Evolutionary conservation across 2,113 vertebrate species (phyloP).

Genomic region (Neodon shergylaensis): DNA sequence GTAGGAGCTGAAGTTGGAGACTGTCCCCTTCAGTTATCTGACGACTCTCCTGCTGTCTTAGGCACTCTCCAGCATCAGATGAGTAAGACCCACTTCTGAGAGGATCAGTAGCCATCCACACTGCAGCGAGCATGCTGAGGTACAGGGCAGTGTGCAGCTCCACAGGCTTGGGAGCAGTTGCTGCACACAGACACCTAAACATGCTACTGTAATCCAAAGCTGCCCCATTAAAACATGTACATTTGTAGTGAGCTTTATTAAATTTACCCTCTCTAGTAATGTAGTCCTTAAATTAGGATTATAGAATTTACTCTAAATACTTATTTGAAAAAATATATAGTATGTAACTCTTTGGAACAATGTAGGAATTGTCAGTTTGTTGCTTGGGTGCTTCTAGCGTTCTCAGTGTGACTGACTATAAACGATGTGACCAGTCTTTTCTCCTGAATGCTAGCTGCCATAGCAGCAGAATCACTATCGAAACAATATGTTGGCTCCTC

Average conservation of each 20-base stretch:
- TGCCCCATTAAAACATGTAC: not conserved
- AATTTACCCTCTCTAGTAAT: not conserved
- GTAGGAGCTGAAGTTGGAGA: not conserved
- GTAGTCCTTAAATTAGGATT: not conserved
- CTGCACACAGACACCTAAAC: not conserved
- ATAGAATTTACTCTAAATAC: not conserved
- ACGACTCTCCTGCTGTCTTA: not conserved
- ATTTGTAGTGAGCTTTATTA: not conserved
- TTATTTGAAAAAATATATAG: not conserved
- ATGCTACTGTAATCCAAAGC: not conserved
- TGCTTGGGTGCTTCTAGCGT: not conserved
- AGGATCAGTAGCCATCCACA: not conserved
- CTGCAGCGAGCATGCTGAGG: not conserved
- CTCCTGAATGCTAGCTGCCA: not conserved
- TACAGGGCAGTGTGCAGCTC: fast-evolving
- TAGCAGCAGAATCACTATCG: not conserved
- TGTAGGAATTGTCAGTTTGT: not conserved
- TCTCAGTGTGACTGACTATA: not conserved
- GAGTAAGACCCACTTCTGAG: not conserved
- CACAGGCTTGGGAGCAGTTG: no score
- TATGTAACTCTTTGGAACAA: not conserved
- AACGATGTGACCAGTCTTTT: not conserved
- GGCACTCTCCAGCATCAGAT: not conserved
- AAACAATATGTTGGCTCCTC: not conserved
- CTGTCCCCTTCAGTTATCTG: not conserved